A percentile compares a stretch with the other conserved stretches of the same genome.
phyloP scores from a whole-genome alignment of 1,140 invertebrate species.

The Drosophila trapezifrons region DNA sequence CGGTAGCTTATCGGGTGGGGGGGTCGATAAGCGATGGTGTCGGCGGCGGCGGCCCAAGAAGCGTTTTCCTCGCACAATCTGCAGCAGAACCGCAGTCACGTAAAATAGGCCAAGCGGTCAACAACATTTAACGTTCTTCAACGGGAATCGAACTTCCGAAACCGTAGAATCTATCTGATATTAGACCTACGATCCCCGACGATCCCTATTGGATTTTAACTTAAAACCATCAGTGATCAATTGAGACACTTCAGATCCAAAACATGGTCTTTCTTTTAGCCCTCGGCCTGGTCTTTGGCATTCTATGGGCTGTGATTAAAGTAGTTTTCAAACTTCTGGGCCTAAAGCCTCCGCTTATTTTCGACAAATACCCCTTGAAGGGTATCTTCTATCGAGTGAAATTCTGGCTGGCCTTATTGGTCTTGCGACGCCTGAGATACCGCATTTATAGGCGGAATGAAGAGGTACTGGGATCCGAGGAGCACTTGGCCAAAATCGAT shows the following conservation, averaged over 20 bases:
- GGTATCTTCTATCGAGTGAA: conserved; percentile 71
- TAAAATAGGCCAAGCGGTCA: conserved; percentile 22
- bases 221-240: not conserved
- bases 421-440: conserved; percentile 66
- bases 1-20: conserved; percentile 30
- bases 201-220: not conserved
- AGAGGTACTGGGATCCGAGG: conserved; percentile 42
- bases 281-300: conserved; percentile 31
- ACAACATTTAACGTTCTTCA: not conserved
- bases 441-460: conserved; percentile 67
- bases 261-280: conserved; percentile 48
- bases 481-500: conserved; percentile 62
- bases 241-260: not conserved
- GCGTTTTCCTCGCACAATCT: conserved; percentile 8
- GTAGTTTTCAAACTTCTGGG: conserved; percentile 52
- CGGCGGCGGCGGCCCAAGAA: not conserved
- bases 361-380: conserved; percentile 76
- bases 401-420: conserved; percentile 60
- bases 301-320: conserved; percentile 23
- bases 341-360: conserved; percentile 66
- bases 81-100: conserved; percentile 14
- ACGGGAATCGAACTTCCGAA: not conserved
- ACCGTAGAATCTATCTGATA: not conserved
- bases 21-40: conserved; percentile 19
- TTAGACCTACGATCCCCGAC: too few relatives aligned